A percentile compares a stretch with the other conserved stretches of the same genome.
phyloP scores from a whole-genome alignment of 2,888 invertebrate species.

The Mycalesis mineus region DNA sequence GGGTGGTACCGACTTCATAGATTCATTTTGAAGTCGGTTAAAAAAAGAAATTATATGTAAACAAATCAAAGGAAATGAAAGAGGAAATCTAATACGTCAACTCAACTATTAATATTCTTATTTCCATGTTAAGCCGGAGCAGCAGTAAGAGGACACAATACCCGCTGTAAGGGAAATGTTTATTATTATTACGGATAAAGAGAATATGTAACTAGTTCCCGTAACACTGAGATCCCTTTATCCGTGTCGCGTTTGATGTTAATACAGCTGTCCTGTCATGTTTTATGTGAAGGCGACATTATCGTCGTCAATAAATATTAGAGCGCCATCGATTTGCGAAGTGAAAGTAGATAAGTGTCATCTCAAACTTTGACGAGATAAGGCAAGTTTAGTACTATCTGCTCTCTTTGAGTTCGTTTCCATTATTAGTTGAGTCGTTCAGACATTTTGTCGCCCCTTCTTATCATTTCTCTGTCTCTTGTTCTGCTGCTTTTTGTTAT shows the following conservation, averaged over 20 bases:
- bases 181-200: neutral
- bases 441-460: neutral
- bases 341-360: conserved; percentile 61
- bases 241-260: conserved; percentile 11
- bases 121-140: too few species aligned
- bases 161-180: neutral
- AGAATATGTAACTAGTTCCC: neutral
- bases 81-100: too few species aligned
- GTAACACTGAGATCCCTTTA: neutral
- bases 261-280: conserved; percentile 11
- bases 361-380: conserved; percentile 56
- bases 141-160: too few species aligned
- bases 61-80: too few species aligned
- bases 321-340: conserved; percentile 52
- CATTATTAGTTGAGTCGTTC: conserved; percentile 1
- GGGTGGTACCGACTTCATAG: too few species aligned
- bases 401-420: conserved; percentile 30
- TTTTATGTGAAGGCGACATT: conserved; percentile 20
- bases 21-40: too few species aligned
- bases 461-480: too few species aligned
- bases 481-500: too few species aligned
- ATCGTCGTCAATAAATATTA: conserved; percentile 31
- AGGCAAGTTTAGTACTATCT: conserved; percentile 50
- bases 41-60: too few species aligned
- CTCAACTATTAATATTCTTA: too few species aligned